Percentiles rank a stretch among this genome's conserved stretches.
phyloP scores from a whole-genome alignment of 1,140 invertebrate species.

The Meloidogyne chitwoodi region DNA sequence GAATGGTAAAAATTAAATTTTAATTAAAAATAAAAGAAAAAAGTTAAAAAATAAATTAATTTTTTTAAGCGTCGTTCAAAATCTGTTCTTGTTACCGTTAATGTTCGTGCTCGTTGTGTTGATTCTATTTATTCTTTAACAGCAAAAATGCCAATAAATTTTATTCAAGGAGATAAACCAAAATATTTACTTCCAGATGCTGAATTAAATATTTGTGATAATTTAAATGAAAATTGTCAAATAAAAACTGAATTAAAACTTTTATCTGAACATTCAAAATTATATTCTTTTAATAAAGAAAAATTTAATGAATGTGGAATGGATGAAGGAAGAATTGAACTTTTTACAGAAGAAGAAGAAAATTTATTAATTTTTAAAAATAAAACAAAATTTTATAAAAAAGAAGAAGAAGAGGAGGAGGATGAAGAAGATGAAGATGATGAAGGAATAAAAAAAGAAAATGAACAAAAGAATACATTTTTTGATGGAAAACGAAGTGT shows the following conservation, averaged over 20 bases:
- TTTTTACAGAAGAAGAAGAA: constrained; percentile 29
- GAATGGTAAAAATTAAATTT: no score
- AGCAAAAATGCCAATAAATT: constrained; percentile 10
- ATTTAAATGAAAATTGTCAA: constrained; percentile 11
- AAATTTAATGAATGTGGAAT: constrained; percentile 46
- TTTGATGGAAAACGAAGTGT: constrained; percentile 53
- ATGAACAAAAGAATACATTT: constrained; percentile 23
- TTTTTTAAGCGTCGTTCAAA: constrained; percentile 43
- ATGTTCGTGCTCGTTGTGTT: constrained; percentile 50
- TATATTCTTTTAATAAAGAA: constrained; percentile 11
- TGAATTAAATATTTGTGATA: constrained; percentile 13
- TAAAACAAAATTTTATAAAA: constrained; percentile 20
- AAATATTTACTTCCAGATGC: constrained; percentile 23
- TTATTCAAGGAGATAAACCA: constrained; percentile 8
- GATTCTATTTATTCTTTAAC: constrained; percentile 26
- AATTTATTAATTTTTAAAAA: background rate
- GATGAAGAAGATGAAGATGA: constrained; percentile 31
- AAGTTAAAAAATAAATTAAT: background rate
- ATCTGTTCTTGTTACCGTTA: constrained; percentile 52
- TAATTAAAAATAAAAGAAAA: no score
- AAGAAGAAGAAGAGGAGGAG: constrained; percentile 4
- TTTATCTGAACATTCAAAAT: constrained; percentile 29
- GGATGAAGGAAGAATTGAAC: constrained; percentile 37
- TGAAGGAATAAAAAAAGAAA: constrained; percentile 26
- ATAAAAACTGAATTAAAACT: constrained; percentile 28